These are phyloP conservation scores for Cheilosia scutellata DNA, from an alignment of 2,888 invertebrate species.

Conservation along the genomic window DNA sequence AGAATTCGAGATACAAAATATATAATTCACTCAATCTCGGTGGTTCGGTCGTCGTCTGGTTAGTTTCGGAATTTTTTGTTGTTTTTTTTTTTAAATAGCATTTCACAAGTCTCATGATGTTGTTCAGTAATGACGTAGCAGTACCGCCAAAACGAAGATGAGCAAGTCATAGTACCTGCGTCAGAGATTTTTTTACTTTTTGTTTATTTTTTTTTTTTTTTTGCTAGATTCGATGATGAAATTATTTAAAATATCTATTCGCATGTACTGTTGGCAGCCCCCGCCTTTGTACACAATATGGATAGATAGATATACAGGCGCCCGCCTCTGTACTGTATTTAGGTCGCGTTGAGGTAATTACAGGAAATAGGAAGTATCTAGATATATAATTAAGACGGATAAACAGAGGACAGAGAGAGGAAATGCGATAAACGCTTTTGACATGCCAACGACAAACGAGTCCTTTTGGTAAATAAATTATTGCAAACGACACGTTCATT, in stretches of 20 bases:
- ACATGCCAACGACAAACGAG: slow-evolving; percentile 5
- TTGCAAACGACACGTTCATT: background rate
- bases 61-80: slow-evolving; percentile 4
- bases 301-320: no score
- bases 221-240: background rate
- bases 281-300: no score
- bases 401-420: background rate
- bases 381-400: slow-evolving; percentile 8
- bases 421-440: slow-evolving; percentile 1
- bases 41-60: slow-evolving; percentile 9
- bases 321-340: no score
- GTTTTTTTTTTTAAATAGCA: background rate
- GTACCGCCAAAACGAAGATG: background rate
- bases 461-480: slow-evolving; percentile 24
- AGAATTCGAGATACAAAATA: slow-evolving; percentile 35
- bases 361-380: no score
- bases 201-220: background rate
- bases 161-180: slow-evolving; percentile 17
- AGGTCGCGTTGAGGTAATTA: no score
- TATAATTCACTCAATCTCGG: background rate
- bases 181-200: slow-evolving; percentile 11
- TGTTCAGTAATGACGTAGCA: slow-evolving; percentile 30
- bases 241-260: no score
- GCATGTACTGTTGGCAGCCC: no score
- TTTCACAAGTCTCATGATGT: slow-evolving; percentile 1